phyloP scores from a whole-genome alignment of 2,113 vertebrate genomes.

The Equus quagga region DNA sequence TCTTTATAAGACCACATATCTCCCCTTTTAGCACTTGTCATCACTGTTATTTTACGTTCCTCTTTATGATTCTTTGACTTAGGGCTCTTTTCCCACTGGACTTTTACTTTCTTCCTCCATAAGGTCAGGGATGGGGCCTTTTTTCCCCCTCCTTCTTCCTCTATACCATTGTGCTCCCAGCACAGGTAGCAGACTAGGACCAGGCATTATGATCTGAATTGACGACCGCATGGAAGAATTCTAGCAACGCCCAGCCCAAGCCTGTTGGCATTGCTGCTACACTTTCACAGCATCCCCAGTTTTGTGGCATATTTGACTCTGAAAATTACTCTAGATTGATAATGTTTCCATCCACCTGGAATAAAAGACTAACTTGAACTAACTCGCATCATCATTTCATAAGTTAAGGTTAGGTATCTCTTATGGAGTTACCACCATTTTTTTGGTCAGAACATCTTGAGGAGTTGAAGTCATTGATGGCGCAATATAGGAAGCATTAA shows the following conservation, averaged over 20 bases:
- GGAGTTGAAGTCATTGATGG: neutral
- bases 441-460: neutral
- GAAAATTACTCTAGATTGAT: neutral
- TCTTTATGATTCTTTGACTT: neutral
- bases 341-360: neutral
- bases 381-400: neutral
- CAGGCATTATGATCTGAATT: too few species aligned
- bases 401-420: neutral
- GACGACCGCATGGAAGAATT: too few species aligned
- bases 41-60: neutral
- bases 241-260: too few species aligned
- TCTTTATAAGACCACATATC: too few species aligned
- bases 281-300: too few species aligned
- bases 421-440: too few species aligned
- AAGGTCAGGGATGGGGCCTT: too few species aligned
- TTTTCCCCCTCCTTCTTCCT: neutral
- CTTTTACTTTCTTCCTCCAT: too few species aligned
- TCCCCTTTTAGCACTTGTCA: too few species aligned
- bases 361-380: neutral
- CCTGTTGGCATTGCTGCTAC: neutral
- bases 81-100: too few species aligned
- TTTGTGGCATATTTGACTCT: neutral
- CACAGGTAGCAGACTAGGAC: too few species aligned
- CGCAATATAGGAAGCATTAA: neutral
- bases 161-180: fast-evolving